Evolutionary conservation across 2,113 vertebrate species (phyloP), one percentile per base, ranked within the genome.

Genomic region (Ancistrus triradiatus): DNA sequence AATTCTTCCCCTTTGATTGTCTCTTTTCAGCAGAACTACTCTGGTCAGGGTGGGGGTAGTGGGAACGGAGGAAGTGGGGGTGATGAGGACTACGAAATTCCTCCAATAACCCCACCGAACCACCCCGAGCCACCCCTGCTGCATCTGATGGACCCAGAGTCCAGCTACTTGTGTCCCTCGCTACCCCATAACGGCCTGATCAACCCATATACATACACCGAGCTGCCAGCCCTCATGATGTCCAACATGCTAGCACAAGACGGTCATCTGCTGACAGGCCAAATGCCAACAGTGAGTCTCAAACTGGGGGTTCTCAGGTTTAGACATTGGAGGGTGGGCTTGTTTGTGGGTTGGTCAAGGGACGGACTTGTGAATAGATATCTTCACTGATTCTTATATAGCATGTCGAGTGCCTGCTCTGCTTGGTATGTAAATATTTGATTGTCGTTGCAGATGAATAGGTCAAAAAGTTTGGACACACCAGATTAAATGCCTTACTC

Each of bases 221-320:
- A 98, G 84, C 91, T 98, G 81, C 96, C 96, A 0, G 93, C 95
- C 70, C 93, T 98, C 82, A 97, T 98, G 95, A 95, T 98, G 77
- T 95, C 95, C 75, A 98, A 95, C 87, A 97, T 97, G 96, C 69
- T 98, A 79, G 91, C 91, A 21, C 96, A 97, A 86, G 96, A 98
- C 2, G 83, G 93, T 52, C 95, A 98, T 77, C 92, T 97, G 38
- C 91, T 98, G 27, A 94, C 95, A 59, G 89, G 92, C 81, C 96
- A 98, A 77, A 91, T 98, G 78, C 94, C 93, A 77, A 94, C 95
- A 77, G 96, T 98, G 83, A 98, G 96, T 95, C 73, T 15, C n/a
- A n/a, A n/a, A n/a, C n/a, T n/a, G n/a, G n/a, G n/a, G n/a, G n/a
- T n/a, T n/a, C n/a, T n/a, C n/a, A n/a, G n/a, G n/a, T n/a, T n/a